Evolutionary conservation across 2,888 invertebrate genomes (phyloP).

Genomic region (Lepidonotus clava): DNA sequence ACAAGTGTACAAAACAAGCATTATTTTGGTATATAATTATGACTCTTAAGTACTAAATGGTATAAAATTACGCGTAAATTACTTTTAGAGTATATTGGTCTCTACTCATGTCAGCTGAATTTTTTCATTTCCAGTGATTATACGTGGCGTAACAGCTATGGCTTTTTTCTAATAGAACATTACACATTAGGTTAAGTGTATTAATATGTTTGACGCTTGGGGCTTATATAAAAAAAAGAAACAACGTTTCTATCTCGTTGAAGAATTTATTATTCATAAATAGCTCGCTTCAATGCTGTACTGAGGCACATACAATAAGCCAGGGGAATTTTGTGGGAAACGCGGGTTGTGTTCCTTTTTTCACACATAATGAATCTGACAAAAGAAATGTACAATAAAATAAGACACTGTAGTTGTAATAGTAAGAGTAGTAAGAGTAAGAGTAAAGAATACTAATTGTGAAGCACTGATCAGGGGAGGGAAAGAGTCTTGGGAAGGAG

Average conservation of each 20-base stretch:
- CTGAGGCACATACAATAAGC: slow-evolving; percentile 47
- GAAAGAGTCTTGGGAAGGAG: slow-evolving; percentile 20
- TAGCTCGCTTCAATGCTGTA: slow-evolving; percentile 52
- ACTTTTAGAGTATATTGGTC: too few relatives aligned
- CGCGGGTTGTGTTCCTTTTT: slow-evolving; percentile 36
- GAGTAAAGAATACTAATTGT: slow-evolving; percentile 37
- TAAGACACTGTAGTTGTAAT: slow-evolving; percentile 30
- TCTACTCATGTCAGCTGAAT: too few relatives aligned
- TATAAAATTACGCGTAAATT: too few relatives aligned
- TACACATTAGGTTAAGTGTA: too few relatives aligned
- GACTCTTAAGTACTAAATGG: too few relatives aligned
- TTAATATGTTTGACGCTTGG: too few relatives aligned
- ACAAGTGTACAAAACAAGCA: too few relatives aligned
- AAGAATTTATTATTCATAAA: slow-evolving; percentile 54
- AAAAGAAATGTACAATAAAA: slow-evolving; percentile 52
- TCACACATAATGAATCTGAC: slow-evolving; percentile 40
- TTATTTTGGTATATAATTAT: too few relatives aligned
- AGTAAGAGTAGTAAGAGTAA: background rate
- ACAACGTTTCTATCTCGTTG: slow-evolving; percentile 16
- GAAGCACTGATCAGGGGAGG: slow-evolving; percentile 36
- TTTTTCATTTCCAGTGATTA: too few relatives aligned
- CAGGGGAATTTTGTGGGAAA: slow-evolving; percentile 22
- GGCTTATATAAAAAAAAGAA: too few relatives aligned
- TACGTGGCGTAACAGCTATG: too few relatives aligned
- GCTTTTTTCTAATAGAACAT: too few relatives aligned